These are phyloP conservation scores for Phaedon cochleariae DNA, from an alignment of 2,888 invertebrate genomes.

Conservation along the genomic window DNA sequence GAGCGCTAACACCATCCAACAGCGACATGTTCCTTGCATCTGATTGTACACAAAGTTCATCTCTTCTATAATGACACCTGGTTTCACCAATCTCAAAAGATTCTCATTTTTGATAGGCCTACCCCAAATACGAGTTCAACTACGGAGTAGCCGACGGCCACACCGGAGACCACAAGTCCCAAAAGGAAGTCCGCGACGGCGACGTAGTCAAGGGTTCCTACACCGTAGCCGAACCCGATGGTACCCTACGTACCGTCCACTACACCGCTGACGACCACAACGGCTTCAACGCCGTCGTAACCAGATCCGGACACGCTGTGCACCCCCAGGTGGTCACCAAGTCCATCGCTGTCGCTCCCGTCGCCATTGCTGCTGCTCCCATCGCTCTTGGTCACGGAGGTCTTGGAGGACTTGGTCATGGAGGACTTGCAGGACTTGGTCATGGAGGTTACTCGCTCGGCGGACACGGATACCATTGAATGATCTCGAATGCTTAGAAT, in stretches of 20 bases:
- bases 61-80: no score
- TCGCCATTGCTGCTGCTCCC: conserved; percentile 20
- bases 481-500: conserved; percentile 27
- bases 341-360: conserved; percentile 34
- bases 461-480: conserved; percentile 29
- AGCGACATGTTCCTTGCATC: no score
- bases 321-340: conserved; percentile 57
- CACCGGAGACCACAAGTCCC: conserved; percentile 66
- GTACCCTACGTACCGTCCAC: conserved; percentile 65
- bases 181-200: conserved; percentile 65
- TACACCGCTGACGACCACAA: conserved; percentile 76
- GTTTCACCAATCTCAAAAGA: no score
- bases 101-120: conserved; percentile 54
- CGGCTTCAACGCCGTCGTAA: conserved; percentile 77
- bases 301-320: conserved; percentile 62
- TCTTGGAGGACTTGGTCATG: conserved; percentile 22
- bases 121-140: conserved; percentile 72
- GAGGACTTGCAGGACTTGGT: conserved; percentile 22
- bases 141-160: conserved; percentile 72
- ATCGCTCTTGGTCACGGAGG: conserved; percentile 22
- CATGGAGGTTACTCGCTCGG: conserved; percentile 28
- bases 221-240: conserved; percentile 62
- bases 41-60: no score
- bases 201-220: conserved; percentile 71
- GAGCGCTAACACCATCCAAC: no score